Conservation (phyloP, 2,888 invertebrate genomes). For the Volucella inflata region DNA sequence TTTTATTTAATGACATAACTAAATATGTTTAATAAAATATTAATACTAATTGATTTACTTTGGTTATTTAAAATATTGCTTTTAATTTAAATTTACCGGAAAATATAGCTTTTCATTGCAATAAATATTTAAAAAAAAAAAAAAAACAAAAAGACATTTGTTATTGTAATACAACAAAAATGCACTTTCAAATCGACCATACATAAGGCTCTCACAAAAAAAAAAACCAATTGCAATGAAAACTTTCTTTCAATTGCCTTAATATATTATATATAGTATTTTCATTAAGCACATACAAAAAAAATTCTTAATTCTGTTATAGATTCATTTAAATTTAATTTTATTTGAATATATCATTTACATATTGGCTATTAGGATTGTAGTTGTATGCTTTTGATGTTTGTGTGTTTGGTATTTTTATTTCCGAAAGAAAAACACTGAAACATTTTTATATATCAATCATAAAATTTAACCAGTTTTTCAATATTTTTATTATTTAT, state of each 20-base stretch:
- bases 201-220: no score
- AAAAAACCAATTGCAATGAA: no score
- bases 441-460: conserved; percentile 10
- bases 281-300: no score
- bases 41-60: conserved; percentile 42
- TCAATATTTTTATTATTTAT: neutral
- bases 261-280: no score
- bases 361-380: neutral
- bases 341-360: neutral
- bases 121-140: no score
- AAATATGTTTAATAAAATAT: neutral
- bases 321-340: neutral
- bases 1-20: neutral
- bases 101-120: neutral
- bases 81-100: conserved; percentile 19
- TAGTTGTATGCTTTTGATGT: neutral
- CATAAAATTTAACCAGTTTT: neutral
- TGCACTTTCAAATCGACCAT: no score
- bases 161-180: no score
- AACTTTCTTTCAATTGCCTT: no score
- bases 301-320: no score
- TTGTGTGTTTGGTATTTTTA: conserved; percentile 5
- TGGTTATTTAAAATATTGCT: conserved; percentile 53
- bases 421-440: conserved; percentile 31
- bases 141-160: no score